Evolutionary conservation across 2,888 invertebrate genomes (phyloP).

Genomic region (Seira ritae): DNA sequence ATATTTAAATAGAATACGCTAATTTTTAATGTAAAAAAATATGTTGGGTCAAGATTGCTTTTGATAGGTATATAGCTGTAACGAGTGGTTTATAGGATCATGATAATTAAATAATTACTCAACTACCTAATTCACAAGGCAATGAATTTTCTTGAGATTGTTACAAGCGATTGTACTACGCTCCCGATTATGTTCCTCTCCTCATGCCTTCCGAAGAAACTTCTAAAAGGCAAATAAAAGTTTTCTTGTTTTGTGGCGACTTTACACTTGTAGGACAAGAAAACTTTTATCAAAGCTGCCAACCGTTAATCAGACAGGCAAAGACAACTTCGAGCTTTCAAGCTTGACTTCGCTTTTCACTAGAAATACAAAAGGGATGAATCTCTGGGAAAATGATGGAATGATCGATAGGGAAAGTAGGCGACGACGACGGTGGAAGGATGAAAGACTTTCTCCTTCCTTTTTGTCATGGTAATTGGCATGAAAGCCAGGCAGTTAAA

Average conservation of each 20-base stretch:
- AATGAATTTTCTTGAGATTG: not conserved
- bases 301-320: constrained; percentile 26
- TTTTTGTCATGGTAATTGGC: not conserved
- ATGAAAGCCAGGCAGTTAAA: not conserved
- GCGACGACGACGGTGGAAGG: not conserved
- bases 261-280: constrained; percentile 3
- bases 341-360: not conserved
- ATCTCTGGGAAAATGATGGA: not conserved
- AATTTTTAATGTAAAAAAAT: not conserved
- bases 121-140: not conserved
- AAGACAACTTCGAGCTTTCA: not conserved
- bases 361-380: not conserved
- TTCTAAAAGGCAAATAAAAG: constrained; percentile 24
- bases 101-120: not conserved
- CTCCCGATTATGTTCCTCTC: not conserved
- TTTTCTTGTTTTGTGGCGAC: constrained; percentile 21
- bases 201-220: not conserved
- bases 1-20: not conserved
- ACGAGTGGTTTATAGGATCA: not conserved
- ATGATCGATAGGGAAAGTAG: not conserved
- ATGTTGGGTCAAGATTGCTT: not conserved
- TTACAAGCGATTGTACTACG: not conserved
- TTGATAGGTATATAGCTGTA: not conserved
- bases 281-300: constrained; percentile 28
- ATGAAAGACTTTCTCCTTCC: not conserved